Conservation (phyloP, 1,140 invertebrate genomes). For the Lysiphlebus fabarum region DNA sequence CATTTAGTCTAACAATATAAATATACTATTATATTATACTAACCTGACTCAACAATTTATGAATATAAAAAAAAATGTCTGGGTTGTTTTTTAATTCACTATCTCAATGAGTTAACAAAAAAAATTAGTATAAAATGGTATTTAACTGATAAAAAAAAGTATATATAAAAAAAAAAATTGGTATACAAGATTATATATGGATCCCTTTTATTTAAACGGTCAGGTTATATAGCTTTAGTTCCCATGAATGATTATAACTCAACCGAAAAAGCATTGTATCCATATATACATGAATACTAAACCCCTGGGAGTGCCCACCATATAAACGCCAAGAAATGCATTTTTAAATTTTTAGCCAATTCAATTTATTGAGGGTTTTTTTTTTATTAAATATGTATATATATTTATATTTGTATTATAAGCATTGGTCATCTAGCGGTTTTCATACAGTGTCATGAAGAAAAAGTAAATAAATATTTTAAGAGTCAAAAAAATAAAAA, state of each 20-base stretch:
- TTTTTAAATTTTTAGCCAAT: too few relatives aligned
- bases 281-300: conserved; percentile 20
- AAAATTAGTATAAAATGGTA: background rate
- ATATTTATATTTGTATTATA: too few relatives aligned
- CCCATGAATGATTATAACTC: conserved; percentile 39
- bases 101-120: background rate
- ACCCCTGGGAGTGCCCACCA: background rate
- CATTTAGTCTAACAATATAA: too few relatives aligned
- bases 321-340: background rate
- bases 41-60: too few relatives aligned
- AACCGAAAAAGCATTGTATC: background rate
- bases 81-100: background rate
- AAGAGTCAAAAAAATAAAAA: conserved; percentile 5
- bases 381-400: too few relatives aligned
- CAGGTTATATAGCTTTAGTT: conserved; percentile 30
- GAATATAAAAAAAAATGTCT: too few relatives aligned
- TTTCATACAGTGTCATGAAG: conserved; percentile 4
- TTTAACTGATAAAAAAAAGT: conserved; percentile 10
- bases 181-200: background rate
- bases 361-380: too few relatives aligned
- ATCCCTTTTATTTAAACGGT: conserved; percentile 17
- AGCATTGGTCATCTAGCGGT: background rate
- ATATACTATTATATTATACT: too few relatives aligned
- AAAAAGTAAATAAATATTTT: conserved; percentile 2
- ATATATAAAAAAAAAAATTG: conserved; percentile 1